These are phyloP conservation scores for Glandiceps talaboti DNA, from an alignment of 53 echinoderm and acorn worm genomes.

Conservation along the genomic window DNA sequence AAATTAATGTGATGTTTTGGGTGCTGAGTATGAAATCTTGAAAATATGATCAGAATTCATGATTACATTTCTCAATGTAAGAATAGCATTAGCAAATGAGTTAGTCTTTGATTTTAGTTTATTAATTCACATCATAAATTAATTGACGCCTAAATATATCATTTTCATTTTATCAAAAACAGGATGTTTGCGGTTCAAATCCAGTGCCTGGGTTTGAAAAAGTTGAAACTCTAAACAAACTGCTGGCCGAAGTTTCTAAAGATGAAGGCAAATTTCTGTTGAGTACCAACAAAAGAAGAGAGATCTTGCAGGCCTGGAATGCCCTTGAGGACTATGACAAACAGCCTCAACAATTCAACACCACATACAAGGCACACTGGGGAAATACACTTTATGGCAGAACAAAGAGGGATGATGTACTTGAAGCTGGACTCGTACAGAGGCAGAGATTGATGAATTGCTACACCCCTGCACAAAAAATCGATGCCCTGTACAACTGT, in stretches of 20 bases:
- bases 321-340: conserved; percentile 22
- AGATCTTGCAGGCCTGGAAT: conserved; percentile 12
- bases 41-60: too few relatives aligned
- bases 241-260: conserved; percentile 10
- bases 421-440: too few relatives aligned
- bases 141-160: too few relatives aligned
- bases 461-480: too few relatives aligned
- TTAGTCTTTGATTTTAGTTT: too few relatives aligned
- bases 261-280: conserved; percentile 17
- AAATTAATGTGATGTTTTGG: too few relatives aligned
- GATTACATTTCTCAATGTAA: too few relatives aligned
- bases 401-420: conserved; percentile 40
- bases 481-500: too few relatives aligned
- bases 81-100: too few relatives aligned
- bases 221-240: conserved; percentile 20
- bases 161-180: conserved; percentile 9
- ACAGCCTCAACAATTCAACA: conserved; percentile 7
- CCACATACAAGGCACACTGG: conserved; percentile 21
- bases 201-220: conserved; percentile 13
- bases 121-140: too few relatives aligned
- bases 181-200: conserved; percentile 25
- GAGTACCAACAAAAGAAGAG: conserved; percentile 8
- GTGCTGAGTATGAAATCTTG: too few relatives aligned
- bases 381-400: conserved; percentile 31
- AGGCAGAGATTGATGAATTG: too few relatives aligned